Conservation (phyloP, 37 sponge, comb jelly and placozoan species). For the Eunapius fragilis region DNA sequence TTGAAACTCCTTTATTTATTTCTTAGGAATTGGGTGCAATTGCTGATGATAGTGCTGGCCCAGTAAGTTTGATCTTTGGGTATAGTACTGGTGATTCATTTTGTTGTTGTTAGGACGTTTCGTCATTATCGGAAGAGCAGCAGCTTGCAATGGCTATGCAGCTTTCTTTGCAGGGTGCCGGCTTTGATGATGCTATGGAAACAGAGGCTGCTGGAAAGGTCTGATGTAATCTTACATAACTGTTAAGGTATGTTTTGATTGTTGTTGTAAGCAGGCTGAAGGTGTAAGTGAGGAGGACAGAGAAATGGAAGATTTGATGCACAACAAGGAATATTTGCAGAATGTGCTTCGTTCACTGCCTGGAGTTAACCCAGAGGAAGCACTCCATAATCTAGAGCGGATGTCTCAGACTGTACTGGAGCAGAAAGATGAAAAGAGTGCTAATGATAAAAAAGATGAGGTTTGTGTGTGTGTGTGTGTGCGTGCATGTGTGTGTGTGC, state of each 20-base stretch:
- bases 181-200: neutral
- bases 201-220: neutral
- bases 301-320: constrained; percentile 65
- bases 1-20: no score
- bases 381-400: constrained; percentile 82
- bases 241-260: neutral
- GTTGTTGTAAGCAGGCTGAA: neutral
- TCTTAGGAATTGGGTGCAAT: neutral
- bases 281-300: constrained; percentile 42
- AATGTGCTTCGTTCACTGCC: constrained; percentile 83
- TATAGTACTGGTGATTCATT: neutral
- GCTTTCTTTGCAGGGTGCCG: constrained; percentile 69
- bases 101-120: constrained; percentile 47
- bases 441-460: constrained; percentile 28
- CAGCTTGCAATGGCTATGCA: constrained; percentile 94
- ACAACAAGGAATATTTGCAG: constrained; percentile 87
- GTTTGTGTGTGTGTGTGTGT: neutral
- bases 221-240: neutral
- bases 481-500: no score
- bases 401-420: constrained; percentile 69
- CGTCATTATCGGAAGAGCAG: constrained; percentile 86
- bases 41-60: neutral
- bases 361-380: constrained; percentile 94
- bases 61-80: neutral
- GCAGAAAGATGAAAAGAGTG: constrained; percentile 47